These are phyloP conservation scores for Podotricha telesiphe DNA, from an alignment of 2,888 invertebrate species.

Conservation along the genomic window DNA sequence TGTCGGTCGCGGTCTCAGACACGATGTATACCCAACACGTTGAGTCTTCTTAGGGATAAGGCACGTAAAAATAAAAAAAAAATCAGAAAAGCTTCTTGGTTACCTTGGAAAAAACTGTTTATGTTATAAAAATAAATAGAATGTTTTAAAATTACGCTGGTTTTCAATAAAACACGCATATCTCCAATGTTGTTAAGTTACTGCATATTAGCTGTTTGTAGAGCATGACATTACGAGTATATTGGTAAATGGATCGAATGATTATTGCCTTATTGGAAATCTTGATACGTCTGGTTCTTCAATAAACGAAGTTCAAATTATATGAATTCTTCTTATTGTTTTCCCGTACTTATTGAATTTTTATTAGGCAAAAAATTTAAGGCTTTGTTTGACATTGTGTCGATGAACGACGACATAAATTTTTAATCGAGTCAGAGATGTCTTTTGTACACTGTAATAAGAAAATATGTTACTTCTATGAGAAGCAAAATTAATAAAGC, in stretches of 20 bases:
- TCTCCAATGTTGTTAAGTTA: background rate
- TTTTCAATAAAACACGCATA: background rate
- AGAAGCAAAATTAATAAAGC: no score
- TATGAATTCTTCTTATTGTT: background rate
- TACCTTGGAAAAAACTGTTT: no score
- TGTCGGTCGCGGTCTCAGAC: no score
- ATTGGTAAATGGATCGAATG: constrained; percentile 7
- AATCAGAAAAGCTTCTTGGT: no score
- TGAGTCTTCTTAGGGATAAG: no score
- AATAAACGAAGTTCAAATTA: background rate
- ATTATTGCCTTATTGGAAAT: constrained; percentile 11
- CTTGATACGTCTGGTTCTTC: constrained; percentile 4
- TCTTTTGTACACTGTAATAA: background rate
- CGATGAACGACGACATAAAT: background rate
- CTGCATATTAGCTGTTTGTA: background rate
- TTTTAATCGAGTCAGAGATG: background rate
- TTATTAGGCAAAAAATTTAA: background rate
- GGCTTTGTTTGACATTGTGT: background rate
- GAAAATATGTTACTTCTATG: background rate
- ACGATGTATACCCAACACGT: no score
- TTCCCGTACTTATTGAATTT: background rate
- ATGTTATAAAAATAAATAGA: no score
- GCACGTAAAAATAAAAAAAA: no score
- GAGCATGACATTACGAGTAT: constrained; percentile 5
- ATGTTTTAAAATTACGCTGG: background rate